Base-by-base conservation (phyloP, 1,140 invertebrate species). In the Papilio dardanus region DNA sequence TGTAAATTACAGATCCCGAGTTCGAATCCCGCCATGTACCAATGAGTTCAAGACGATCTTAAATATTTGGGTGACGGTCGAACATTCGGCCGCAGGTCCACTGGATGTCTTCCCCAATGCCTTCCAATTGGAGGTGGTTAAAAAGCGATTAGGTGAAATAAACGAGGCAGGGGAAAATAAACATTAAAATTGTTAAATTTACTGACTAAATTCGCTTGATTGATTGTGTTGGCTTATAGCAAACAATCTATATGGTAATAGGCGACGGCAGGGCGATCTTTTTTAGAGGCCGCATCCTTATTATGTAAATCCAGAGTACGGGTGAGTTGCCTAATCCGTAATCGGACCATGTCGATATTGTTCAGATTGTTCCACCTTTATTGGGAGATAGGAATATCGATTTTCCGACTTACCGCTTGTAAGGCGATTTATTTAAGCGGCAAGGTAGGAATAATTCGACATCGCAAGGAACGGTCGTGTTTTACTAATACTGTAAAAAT, bases 201-300 rank as follows among this genome's bases (percentile, higher is more conserved):
- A 68, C 66, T 21, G 66, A 33, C 24, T 74, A 80, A 76, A 68
- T 69, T 62, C 78, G 69, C 37, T 76, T 89, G 85, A 88, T 89
- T 85, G 88, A 89, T 86, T 83, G 79, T 78, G 77, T 65, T 78
- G 65, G 74, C 66, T 80, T 77, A 76, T 83, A 79, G 79, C 81
- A 82, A 76, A 85, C 86, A 88, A 87, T 88, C 81, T 87, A 88
- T 84, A 88, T 87, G 87, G 82, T 83, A 88, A 88, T 88, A 81
- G 6, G 42, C 21, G 12, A 35, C 74, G 76, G 76, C 68, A 66
- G 74, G 71, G 58, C 50, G 67, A 78, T 76, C 75, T 82, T 86
- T 86, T 83, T 83, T 75, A 77, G 76, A 82, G 79, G 81, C 77
- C 77, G 78, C 77, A 79, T 78, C 76, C 77, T 82, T 79, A 82